These are phyloP conservation scores for Epinephelus fuscoguttatus DNA, from an alignment of 2,113 vertebrate species.

Conservation along the genomic window DNA sequence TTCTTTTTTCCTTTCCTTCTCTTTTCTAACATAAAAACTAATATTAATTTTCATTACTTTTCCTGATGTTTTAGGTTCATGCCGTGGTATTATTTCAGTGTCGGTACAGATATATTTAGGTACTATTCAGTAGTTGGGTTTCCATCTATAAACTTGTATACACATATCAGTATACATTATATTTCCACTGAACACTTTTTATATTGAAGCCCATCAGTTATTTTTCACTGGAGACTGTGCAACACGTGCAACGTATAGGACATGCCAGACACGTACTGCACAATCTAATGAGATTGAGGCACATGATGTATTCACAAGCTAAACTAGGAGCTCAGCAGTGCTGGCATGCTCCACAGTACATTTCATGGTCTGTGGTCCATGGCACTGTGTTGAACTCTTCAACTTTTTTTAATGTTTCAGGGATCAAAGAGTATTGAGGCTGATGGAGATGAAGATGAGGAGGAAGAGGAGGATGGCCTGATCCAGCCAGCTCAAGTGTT, in stretches of 20 bases:
- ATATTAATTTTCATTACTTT: too few species aligned
- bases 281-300: neutral
- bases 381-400: slow-evolving; percentile 50
- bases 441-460: slow-evolving; percentile 91
- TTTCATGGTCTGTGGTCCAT: slow-evolving; percentile 11
- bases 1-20: too few species aligned
- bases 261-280: neutral
- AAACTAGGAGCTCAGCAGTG: slow-evolving; percentile 36
- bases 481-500: slow-evolving; percentile 97
- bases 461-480: slow-evolving; percentile 91
- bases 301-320: slow-evolving; percentile 25
- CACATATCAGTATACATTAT: neutral
- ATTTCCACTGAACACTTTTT: neutral
- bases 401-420: slow-evolving; percentile 83
- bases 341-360: slow-evolving; percentile 2
- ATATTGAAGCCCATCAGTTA: neutral
- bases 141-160: neutral
- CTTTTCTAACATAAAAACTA: too few species aligned
- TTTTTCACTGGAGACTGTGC: neutral
- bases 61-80: too few species aligned
- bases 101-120: too few species aligned
- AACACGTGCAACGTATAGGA: neutral
- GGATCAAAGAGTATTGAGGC: slow-evolving; percentile 89
- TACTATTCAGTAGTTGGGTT: neutral
- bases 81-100: too few species aligned